These are phyloP conservation scores for Porites australiensis DNA, from an alignment of 64 coral and sea anemone species.

Conservation along the genomic window DNA sequence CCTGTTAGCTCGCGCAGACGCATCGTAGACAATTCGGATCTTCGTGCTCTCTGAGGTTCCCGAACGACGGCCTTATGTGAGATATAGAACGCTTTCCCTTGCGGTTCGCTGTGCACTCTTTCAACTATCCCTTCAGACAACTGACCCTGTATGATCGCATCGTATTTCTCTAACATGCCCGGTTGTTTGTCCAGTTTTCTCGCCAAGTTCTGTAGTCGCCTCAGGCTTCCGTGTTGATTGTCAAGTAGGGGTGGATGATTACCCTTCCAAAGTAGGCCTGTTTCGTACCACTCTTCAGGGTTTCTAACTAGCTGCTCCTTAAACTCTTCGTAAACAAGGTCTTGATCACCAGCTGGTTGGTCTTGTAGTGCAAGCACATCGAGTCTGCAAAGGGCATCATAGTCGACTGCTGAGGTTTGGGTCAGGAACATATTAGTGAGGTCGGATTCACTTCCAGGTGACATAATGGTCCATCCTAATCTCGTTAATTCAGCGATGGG, in stretches of 20 bases:
- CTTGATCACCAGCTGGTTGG: slow-evolving; percentile 7
- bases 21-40: slow-evolving; percentile 37
- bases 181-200: slow-evolving; percentile 24
- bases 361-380: slow-evolving; percentile 36
- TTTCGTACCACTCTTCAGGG: slow-evolving; percentile 53
- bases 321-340: slow-evolving; percentile 37
- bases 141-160: slow-evolving; percentile 33
- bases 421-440: not conserved
- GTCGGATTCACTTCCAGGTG: slow-evolving; percentile 48
- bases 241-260: not conserved
- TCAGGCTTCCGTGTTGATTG: slow-evolving; percentile 7
- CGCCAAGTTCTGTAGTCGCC: slow-evolving; percentile 4
- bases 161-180: slow-evolving; percentile 24
- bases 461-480: slow-evolving; percentile 70
- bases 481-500: slow-evolving; percentile 51
- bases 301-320: slow-evolving; percentile 38
- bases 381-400: slow-evolving; percentile 22
- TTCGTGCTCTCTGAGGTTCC: slow-evolving; percentile 26
- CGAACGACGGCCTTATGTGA: slow-evolving; percentile 8
- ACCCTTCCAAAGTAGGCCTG: slow-evolving; percentile 40
- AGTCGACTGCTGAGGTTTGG: slow-evolving; percentile 18
- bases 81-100: slow-evolving; percentile 21
- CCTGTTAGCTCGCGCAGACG: not conserved
- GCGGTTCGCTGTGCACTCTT: not conserved
- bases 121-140: slow-evolving; percentile 3